A percentile compares a stretch with the other conserved stretches of the same genome.
These are phyloP conservation scores for Tangara arthus DNA, from an alignment of 2,797 vertebrate genomes.

Conservation along the genomic window DNA sequence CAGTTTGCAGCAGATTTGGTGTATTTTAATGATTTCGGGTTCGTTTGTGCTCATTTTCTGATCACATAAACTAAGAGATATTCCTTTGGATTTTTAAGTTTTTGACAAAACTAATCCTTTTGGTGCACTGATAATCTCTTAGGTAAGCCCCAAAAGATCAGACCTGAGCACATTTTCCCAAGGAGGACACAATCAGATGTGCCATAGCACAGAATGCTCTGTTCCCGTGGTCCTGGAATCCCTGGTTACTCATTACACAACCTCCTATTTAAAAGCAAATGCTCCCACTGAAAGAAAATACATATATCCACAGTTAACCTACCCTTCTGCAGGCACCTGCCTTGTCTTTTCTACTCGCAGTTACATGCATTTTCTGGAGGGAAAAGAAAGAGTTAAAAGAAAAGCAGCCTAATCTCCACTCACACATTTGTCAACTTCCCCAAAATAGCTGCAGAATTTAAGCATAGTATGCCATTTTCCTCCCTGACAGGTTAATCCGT, in stretches of 20 bases:
- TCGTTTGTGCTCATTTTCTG: not conserved
- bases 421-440: conserved; percentile 17
- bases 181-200: not conserved
- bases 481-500: conserved; percentile 47
- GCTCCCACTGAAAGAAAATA: not conserved
- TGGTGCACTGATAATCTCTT: not conserved
- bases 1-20: not conserved
- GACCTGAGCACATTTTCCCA: not conserved
- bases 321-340: not conserved
- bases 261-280: not conserved
- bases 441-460: conserved; percentile 44
- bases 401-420: conserved; percentile 29
- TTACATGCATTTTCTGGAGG: not conserved
- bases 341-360: not conserved
- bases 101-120: not conserved
- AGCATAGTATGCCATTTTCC: conserved; percentile 26
- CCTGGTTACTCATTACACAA: fast-evolving
- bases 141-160: not conserved
- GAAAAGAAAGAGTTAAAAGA: conserved; percentile 12
- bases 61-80: not conserved
- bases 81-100: not conserved
- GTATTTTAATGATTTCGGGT: not conserved
- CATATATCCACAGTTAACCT: not conserved
- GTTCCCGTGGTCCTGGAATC: not conserved
- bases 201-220: not conserved